Base-by-base conservation (phyloP, 2,888 invertebrate genomes). In the Machimus rusticus region DNA sequence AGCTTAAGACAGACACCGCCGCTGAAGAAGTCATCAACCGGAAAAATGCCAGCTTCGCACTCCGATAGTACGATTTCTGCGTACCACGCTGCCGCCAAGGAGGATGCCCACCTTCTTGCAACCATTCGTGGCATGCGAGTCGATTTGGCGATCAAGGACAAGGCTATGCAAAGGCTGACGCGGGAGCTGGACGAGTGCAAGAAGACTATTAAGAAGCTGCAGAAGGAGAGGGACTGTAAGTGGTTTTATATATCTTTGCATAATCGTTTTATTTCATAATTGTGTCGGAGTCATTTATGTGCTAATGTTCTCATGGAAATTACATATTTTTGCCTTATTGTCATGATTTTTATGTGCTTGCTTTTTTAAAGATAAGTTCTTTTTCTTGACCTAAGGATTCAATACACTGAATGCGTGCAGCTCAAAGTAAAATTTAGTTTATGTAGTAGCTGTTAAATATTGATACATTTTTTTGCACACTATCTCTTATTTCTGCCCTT, bases 71-170 rank as follows among this genome's bases (percentile, higher is more conserved):
- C 92, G 5, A 90, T 92, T 39, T 91, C 90, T 9, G 89, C 89
- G 31, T 89, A 90, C 87, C 90, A 91, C 87, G 90, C 90, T 86
- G 93, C 94, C 88, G 91, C 94, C 6, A 96, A 95, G 91, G 96
- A 96, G 90, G 96, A 97, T 89, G 94, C 96, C 46, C 96, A 97
- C 93, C 93, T 97, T 78, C 92, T 97, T 34, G 96, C 96, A 0
- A 96, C 97, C 0, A 96, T 97, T 90, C 95, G 97, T 88, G 96
- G 96, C 2, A 93, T 97, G 90, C 96, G 97, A 91, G 92, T 95
- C 0, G 97, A 97, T 90, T 91, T 97, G 84, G 94, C 95, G 4
- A 94, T 94, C 46, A 96, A 96, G 91, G 96, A 97, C 90, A 95
- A 96, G 89, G 94, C 95, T 1, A 94, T 96, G 88, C 93, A 94